A percentile compares a stretch with the other conserved stretches of the same genome.
Conservation (phyloP, 2,797 vertebrate species). For the Lacerta viridis region DNA sequence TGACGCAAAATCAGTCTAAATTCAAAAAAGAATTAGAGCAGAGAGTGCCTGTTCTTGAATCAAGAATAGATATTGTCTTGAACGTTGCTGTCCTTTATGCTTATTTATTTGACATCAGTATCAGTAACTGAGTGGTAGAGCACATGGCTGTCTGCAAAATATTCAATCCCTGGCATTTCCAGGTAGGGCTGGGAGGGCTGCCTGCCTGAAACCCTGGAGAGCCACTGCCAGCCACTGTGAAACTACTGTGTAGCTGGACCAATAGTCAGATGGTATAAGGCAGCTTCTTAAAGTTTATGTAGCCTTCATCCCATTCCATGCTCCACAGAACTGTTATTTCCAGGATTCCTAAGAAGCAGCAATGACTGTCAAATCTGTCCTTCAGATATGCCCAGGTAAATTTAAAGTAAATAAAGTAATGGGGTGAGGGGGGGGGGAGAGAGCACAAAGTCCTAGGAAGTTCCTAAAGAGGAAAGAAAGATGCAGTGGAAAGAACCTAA, state of each 20-base stretch:
- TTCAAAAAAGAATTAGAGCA: slow-evolving; percentile 47
- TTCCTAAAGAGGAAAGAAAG: background rate
- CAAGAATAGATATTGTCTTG: background rate
- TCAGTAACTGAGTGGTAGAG: background rate
- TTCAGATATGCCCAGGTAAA: no score
- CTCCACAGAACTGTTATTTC: slow-evolving; percentile 27
- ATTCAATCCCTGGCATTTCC: background rate
- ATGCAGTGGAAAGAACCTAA: no score
- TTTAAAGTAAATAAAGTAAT: background rate
- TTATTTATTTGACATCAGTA: background rate
- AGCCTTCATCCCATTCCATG: no score
- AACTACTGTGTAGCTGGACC: no score
- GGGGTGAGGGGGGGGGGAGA: no score
- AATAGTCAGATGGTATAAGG: no score
- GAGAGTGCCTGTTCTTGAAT: background rate
- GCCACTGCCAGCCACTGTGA: background rate
- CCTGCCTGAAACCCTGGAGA: background rate
- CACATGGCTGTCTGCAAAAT: background rate
- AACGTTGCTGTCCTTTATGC: background rate
- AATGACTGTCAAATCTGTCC: background rate
- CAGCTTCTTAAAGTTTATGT: no score
- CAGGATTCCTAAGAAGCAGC: background rate
- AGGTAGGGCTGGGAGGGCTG: background rate
- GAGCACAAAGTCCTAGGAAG: background rate
- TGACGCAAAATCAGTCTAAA: slow-evolving; percentile 50